Base-by-base conservation (phyloP, 2,888 invertebrate genomes). In the Glaucopsyche alexis region DNA sequence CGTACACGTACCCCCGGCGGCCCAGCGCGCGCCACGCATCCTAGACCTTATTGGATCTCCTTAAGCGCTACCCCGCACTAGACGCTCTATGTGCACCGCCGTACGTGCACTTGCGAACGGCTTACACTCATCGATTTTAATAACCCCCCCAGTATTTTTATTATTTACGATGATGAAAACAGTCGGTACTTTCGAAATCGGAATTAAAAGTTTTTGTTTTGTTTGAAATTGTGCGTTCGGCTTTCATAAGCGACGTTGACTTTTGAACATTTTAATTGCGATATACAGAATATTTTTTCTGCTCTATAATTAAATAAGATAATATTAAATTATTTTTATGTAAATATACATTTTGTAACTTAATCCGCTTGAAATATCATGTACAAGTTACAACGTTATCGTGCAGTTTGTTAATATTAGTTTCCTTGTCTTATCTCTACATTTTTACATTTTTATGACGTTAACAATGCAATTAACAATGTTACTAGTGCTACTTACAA, bases 1-100 rank as follows among this genome's bases (percentile, higher is more conserved):
- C 83, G 83, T 85, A 83, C 29, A 29, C 85, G 85, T 86, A 84
- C 83, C 71, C 73, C 75, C 78, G 75, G 77, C 76, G 69, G 75
- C 77, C 70, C 29, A 42, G 45, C 72, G 42, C 55, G 42, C 55
- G 52, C 50, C 14, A 60, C 50, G 72, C 49, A 16, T 60, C 69
- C 29, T 73, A 55, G 73, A 73, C 65, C 72, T 72, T 73, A 75
- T 73, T 74, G 29, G 42, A 55, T 67, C 55, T 50, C 73, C 73
- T 73, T 72, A 72, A 72, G 52, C 66, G 72, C 72, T 65, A 72
- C 66, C 16, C 65, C 70, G 65, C 69, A 42, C 65, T 38, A 45
- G 16, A 9, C 19, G 19, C 13, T 14, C 47, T 47, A 13, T 52
- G 47, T 16, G 50, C 42, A 65, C 40, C 71, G 70, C 19, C 71